Base-by-base conservation (phyloP, 2,797 vertebrate species). In the Gymnothorax reevesii region DNA sequence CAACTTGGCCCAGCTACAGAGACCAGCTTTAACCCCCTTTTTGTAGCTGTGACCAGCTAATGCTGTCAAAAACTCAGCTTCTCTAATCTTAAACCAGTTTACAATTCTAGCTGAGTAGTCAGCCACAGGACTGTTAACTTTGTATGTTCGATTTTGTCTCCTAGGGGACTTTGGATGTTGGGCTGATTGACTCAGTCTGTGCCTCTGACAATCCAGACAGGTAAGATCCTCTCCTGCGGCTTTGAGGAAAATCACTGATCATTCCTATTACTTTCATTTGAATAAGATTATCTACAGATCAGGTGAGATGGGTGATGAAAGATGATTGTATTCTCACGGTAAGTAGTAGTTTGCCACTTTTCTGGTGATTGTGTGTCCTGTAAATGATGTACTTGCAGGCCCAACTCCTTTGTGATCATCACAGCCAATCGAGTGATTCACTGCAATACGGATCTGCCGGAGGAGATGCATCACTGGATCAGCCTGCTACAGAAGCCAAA, bases 391-490 rank as follows among this genome's bases (percentile, higher is more conserved):
- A 8, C 1, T 83, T 88, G 15, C 89, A 96, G 96, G 90, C 96
- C 96, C 59, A 97, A 97, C 92, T 97, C 96, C 0, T 97, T 97
- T 90, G 96, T 97, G 91, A 97, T 97, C 89, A 97, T 97, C 93
- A 96, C 96, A 0, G 97, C 96, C 20, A 97, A 97, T 90, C 95
- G 97, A 0, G 97, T 97, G 88, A 96, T 97, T 90, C 96, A 97
- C 94, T 97, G 97, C 90, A 97, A 97, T 91, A 94, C 97, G 3
- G 96, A 97, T 90, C 95, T 94, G 0, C 94, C 97, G 0, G 97
- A 97, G 90, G 96, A 97, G 93, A 97, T 97, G 97, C 96, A 97
- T 89, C 97, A 97, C 92, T 97, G 97, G 97, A 97, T 97, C 62
- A 95, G 96, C 60, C 94, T 97, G 86, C 93, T 97, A 89, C 97